Percentiles rank a stretch among this genome's conserved stretches.
Conservation (phyloP, 2,888 invertebrate genomes). For the Cancer borealis region DNA sequence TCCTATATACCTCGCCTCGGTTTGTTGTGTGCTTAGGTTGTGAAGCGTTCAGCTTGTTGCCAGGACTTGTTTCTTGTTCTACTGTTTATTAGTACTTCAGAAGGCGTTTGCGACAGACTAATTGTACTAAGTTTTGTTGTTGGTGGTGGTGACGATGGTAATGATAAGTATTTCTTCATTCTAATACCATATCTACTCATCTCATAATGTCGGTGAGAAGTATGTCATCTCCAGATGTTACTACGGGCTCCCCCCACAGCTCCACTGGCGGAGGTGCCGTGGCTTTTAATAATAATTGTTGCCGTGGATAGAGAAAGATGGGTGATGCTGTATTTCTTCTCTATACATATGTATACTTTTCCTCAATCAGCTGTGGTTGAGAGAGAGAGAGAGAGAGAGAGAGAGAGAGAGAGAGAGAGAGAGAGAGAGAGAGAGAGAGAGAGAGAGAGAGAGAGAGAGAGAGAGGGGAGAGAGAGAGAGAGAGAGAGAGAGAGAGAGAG, state of each 20-base stretch:
- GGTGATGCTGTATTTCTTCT: not conserved
- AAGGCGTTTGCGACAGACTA: not conserved
- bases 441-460: not conserved
- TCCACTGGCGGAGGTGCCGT: not conserved
- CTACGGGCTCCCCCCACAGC: not conserved
- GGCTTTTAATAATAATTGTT: not conserved
- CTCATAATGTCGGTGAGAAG: not conserved
- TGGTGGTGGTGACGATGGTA: not conserved
- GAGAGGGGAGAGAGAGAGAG: not conserved
- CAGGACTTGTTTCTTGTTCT: not conserved
- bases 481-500: not conserved
- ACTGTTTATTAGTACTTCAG: not conserved
- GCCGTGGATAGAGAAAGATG: not conserved
- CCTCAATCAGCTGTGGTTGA: not conserved
- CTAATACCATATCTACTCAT: not conserved
- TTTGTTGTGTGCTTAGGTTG: not conserved
- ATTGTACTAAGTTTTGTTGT: not conserved
- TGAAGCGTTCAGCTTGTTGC: not conserved
- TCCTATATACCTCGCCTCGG: not conserved
- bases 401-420: slow-evolving; percentile 32
- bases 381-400: slow-evolving; percentile 32
- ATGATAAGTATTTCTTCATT: not conserved
- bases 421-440: not conserved
- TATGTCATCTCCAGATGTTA: not conserved
- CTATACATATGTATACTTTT: not conserved